Conservation (phyloP, 2,113 vertebrate species). For the Elephantulus edwardii region DNA sequence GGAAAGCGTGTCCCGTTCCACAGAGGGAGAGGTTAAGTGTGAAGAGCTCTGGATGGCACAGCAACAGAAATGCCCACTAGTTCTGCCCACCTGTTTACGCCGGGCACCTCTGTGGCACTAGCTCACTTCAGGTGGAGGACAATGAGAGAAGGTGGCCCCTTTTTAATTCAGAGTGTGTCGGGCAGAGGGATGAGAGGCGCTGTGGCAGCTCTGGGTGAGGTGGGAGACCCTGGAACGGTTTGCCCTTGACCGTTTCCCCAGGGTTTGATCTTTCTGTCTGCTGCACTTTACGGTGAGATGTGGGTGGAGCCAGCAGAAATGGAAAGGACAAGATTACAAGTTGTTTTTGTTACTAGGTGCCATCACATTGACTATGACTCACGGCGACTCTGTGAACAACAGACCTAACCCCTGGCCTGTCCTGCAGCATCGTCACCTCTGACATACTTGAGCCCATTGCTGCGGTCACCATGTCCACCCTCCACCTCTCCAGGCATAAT, state of each 20-base stretch:
- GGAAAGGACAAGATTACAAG: neutral
- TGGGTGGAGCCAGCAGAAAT: neutral
- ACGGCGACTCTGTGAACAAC: no score
- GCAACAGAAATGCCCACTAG: neutral
- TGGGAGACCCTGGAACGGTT: neutral
- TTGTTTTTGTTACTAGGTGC: no score
- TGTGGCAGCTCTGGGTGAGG: neutral
- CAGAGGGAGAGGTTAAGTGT: neutral
- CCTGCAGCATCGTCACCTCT: no score
- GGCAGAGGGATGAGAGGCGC: neutral
- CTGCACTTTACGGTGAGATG: neutral
- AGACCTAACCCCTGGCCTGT: no score
- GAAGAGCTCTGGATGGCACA: neutral
- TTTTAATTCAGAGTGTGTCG: neutral
- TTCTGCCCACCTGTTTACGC: neutral
- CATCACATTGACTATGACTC: no score
- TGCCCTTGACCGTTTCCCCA: neutral
- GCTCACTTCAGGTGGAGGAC: neutral
- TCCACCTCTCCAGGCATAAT: no score
- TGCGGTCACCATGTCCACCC: no score
- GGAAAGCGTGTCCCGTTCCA: neutral
- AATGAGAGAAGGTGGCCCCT: neutral
- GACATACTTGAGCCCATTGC: no score
- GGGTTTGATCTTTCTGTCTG: neutral
- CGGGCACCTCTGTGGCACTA: fast-evolving